Evolutionary conservation across 2,888 invertebrate species (phyloP), one percentile per base, ranked within the genome.

Genomic region (Limenitis camilla): DNA sequence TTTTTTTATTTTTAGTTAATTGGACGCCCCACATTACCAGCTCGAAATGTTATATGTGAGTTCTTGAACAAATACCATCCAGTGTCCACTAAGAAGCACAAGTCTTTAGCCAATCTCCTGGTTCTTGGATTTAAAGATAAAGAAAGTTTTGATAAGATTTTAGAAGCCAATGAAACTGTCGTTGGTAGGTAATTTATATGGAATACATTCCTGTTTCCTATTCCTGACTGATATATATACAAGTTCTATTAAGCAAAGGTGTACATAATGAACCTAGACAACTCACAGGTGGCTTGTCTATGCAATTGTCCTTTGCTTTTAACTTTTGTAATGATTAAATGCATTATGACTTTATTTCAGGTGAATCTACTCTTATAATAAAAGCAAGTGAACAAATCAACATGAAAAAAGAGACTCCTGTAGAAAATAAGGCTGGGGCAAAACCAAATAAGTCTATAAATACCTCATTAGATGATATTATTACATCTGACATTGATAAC

Each of bases 71-170:
- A 68, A 5, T 85, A 68, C 62, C 63, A 72, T 9, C 78, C 82
- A 0, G 64, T 63, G n/a, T 65, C 72, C 1, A 75, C 84, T 10
- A 86, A 86, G 62, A 81, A 81, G 49, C 82, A 82, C 55, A 76
- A 74, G 50, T 59, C 60, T 27, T 64, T 79, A 32, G 73, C 71
- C 49, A 79, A 79, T 58, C 61, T 85, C 36, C 61, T 86, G 40
- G 81, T 81, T 41, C 67, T 84, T 19, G 77, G 76, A 0, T 82
- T 84, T 43, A 33, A 55, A 1, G 66, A 72, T 2, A 72, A 77
- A 53, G 65, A 69, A 5, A 63, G 72, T 32, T 77, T 62, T 50
- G 70, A 79, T 2, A 68, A 59, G 3, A 71, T 82, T 7, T 52
- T 82, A 4, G 65, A 63, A 5, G 74, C 75, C 0, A 70, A 72